Percentiles rank a stretch among this genome's conserved stretches.
Evolutionary conservation across 2,888 invertebrate genomes (phyloP).

Genomic region (Exocentrus adspersus): DNA sequence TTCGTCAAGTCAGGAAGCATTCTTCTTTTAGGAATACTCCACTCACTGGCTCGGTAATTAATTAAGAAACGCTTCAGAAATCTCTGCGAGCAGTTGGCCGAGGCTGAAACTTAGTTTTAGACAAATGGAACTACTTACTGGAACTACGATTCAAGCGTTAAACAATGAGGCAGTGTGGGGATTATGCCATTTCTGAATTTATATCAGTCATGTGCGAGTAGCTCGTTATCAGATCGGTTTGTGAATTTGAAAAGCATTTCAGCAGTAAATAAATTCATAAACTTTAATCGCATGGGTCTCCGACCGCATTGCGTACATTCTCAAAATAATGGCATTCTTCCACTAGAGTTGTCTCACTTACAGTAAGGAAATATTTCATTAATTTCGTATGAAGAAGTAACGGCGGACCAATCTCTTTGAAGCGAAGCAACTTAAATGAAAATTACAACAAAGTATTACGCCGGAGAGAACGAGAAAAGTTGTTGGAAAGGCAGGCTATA

Average conservation of each 20-base stretch:
- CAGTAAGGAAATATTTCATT: conserved; percentile 2
- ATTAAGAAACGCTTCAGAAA: conserved; percentile 34
- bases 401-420: conserved; percentile 11
- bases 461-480: conserved; percentile 2
- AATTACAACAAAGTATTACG: conserved; percentile 13
- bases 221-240: too few species aligned
- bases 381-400: conserved; percentile 2
- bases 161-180: conserved; percentile 21
- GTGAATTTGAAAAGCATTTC: conserved; percentile 1
- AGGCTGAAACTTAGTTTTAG: conserved; percentile 33
- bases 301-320: neutral
- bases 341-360: neutral
- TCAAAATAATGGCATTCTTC: neutral
- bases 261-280: too few species aligned
- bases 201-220: too few species aligned
- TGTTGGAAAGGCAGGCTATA: conserved; percentile 10
- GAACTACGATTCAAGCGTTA: conserved; percentile 27
- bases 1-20: conserved; percentile 14
- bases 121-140: conserved; percentile 36
- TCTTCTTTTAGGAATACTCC: conserved; percentile 15
- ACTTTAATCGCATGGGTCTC: too few species aligned
- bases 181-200: too few species aligned
- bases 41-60: conserved; percentile 27
- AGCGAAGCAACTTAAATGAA: conserved; percentile 16
- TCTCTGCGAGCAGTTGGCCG: conserved; percentile 33